Base-by-base conservation (phyloP, 2,113 vertebrate genomes). In the Phasianus colchicus region DNA sequence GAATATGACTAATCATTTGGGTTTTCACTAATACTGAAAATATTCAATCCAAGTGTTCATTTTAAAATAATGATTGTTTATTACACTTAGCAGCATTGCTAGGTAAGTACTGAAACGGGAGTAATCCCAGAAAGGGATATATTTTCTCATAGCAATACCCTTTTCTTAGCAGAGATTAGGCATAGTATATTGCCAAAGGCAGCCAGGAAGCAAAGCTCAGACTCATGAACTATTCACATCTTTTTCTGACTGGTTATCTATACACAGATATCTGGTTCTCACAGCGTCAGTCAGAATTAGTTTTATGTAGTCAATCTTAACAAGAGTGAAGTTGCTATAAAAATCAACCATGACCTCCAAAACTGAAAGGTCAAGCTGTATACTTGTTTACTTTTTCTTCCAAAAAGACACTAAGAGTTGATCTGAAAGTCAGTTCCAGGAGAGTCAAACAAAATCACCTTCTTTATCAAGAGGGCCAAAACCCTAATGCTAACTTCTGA, bases 271-370 rank as follows among this genome's bases (percentile, higher is more conserved):
- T 11, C 30, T 20, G 54, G 80, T 88, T 92, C 61, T 86, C 14
- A 2, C 74, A 70, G 50, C 13, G 73, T 65, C 83, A 78, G 24
- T 75, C 48, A 22, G 10, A 65, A 78, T 9, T 7, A 24, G 29
- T 77, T 92, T 82, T 65, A 89, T 34, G 57, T 45, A 83, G 57
- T 90, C 67, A 72, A 43, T 83, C 40, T 73, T 66, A 52, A 61
- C 91, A 87, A 90, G 72, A 96, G 17, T 57, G 73, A 86, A 95
- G 48, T 80, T 19, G 17, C 93, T 94, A 90, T 29, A 94, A 96
- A 88, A 86, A 34, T 29, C 42, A 69, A 85, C 82, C 32, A 10
- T 43, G 86, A 64, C 42, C 24, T 55, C 65, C 10, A 63, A 70
- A 75, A 64, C 17, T 72, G 65, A 93, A 83, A 95, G 72, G 78